phyloP scores from a whole-genome alignment of 2,888 invertebrate species.

The Acanthosepion pharaonis region DNA sequence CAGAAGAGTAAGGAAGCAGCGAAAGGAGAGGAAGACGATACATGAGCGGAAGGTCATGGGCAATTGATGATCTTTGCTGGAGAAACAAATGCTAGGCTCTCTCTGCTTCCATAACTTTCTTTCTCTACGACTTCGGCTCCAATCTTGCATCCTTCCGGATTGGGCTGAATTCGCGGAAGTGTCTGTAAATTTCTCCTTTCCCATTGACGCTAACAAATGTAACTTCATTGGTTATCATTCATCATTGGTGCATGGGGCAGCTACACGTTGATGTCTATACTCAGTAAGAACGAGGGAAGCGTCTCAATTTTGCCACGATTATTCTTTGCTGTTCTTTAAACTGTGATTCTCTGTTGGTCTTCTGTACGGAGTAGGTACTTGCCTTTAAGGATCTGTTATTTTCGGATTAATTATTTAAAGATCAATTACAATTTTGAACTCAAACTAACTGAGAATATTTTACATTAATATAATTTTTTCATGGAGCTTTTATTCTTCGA shows the following conservation, averaged over 20 bases:
- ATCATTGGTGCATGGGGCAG: neutral
- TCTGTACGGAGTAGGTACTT: neutral
- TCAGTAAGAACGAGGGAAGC: neutral
- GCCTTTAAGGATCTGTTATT: too few relatives aligned
- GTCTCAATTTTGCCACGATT: neutral
- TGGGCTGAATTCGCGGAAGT: conserved; percentile 33
- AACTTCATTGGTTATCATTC: neutral
- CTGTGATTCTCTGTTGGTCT: neutral
- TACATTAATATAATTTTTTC: too few relatives aligned
- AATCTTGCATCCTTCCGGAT: conserved; percentile 20
- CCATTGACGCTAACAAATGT: neutral
- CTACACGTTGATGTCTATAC: neutral
- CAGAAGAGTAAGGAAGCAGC: conserved; percentile 4
- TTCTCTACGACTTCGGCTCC: neutral
- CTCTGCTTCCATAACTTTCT: conserved; percentile 18
- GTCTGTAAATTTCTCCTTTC: conserved; percentile 1
- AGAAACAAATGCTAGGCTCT: neutral
- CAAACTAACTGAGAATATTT: too few relatives aligned
- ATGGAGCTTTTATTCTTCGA: neutral
- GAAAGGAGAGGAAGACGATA: neutral
- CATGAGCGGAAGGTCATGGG: neutral
- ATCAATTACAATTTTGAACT: too few relatives aligned
- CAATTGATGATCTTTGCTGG: neutral
- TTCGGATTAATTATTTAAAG: too few relatives aligned
- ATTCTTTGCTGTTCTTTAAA: neutral